phyloP scores from a whole-genome alignment of 2,888 invertebrate species.

The Spatulosminthurus flaviceps region DNA sequence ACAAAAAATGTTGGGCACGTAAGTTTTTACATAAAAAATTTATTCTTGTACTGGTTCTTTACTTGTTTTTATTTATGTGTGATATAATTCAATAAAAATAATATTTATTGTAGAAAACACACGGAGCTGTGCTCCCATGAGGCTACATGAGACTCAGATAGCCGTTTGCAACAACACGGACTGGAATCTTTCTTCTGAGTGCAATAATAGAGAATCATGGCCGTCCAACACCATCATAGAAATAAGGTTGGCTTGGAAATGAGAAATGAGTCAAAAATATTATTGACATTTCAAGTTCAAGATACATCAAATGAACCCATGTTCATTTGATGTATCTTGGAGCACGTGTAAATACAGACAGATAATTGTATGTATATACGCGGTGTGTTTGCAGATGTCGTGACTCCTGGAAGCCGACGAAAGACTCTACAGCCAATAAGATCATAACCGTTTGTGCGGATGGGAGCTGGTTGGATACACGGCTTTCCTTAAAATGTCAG shows the following conservation, averaged over 20 bases:
- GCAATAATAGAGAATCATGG: neutral
- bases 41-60: no score
- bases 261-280: no score
- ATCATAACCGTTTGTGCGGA: neutral
- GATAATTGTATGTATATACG: neutral
- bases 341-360: no score
- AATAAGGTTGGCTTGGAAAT: neutral
- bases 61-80: no score
- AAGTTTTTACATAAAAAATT: no score
- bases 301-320: no score
- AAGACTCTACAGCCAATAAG: neutral
- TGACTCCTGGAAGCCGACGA: slow-evolving; percentile 16
- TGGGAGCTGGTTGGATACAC: neutral
- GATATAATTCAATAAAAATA: no score
- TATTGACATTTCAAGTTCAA: no score
- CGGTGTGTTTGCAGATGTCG: neutral
- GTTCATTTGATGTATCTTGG: no score
- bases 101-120: no score
- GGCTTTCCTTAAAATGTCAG: neutral
- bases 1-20: no score
- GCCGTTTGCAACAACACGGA: neutral
- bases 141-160: neutral
- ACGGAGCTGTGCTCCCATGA: neutral
- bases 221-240: neutral
- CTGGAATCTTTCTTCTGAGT: neutral